phyloP scores from a whole-genome alignment of 2,888 invertebrate species.

The Leucania comma region DNA sequence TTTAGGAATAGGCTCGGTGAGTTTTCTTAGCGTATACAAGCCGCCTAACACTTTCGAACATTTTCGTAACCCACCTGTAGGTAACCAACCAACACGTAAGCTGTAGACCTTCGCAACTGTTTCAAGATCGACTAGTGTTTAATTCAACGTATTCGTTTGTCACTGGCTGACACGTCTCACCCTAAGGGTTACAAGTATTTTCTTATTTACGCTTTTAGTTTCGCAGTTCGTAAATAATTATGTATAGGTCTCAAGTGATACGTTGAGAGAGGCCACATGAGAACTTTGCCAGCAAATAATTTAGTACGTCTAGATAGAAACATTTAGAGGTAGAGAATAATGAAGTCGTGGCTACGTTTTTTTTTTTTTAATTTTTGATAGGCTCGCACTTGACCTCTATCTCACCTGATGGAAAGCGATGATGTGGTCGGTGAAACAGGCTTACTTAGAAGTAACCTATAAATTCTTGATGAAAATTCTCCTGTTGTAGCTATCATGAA shows the following conservation, averaged over 20 bases:
- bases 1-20: no score
- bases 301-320: background rate
- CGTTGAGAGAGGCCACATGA: conserved; percentile 12
- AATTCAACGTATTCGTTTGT: conserved; percentile 25
- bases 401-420: no score
- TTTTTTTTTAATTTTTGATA: no score
- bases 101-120: background rate
- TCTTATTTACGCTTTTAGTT: conserved; percentile 40
- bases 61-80: no score
- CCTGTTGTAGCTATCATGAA: no score
- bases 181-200: conserved; percentile 28
- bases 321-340: background rate
- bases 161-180: conserved; percentile 29
- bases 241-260: conserved; percentile 23
- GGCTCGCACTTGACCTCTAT: no score
- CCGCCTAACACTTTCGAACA: no score
- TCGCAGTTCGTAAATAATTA: conserved; percentile 40
- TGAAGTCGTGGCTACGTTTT: background rate
- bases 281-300: conserved; percentile 30
- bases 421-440: no score
- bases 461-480: no score
- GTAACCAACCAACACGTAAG: background rate
- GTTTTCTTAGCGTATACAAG: no score
- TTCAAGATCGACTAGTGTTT: conserved; percentile 23
- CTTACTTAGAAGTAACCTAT: no score